Base-by-base conservation (phyloP, 2,888 invertebrate species). In the Parochlus steinenii region DNA sequence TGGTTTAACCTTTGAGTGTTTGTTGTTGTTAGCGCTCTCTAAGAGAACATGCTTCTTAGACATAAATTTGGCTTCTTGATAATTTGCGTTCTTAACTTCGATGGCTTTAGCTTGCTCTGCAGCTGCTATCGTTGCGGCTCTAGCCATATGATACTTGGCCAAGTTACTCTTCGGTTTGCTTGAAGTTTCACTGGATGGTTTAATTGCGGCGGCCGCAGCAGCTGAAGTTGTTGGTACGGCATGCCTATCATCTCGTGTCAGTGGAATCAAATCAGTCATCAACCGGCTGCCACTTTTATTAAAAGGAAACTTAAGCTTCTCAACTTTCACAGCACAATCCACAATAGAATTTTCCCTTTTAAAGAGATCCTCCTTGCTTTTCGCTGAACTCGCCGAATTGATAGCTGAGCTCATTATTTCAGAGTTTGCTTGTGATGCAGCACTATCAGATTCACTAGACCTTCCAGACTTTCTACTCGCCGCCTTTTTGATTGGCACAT, bases 1-100 rank as follows among this genome's bases (percentile, higher is more conserved):
- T n/a, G n/a, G n/a, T n/a, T n/a, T n/a, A n/a, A n/a, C n/a, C n/a
- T n/a, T n/a, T n/a, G n/a, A n/a, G 12, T 36, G 19, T 7, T 36
- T 29, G 12, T 15, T 36, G 8, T 23, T 36, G 11, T 36, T 36
- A 3, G 36, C 36, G 17, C 36, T 36, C 14, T 36, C 36, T 2
- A 36, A 24, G 12, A 36, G 19, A 30, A 36, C 30, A 12, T 36
- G 36, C 14, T 36, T 36, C 10, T 36, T 36, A 4, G 36, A 36
- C 8, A 30, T 30, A n/a, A 36, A 24, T 30, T 36, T 36, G 1
- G 36, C 36, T 30, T 36, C 36, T 24, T 36, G 36, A 14, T 36
- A 36, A n/a, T n/a, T n/a, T n/a, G n/a, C n/a, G 30, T 36, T 36
- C 15, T 36, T 36, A 2, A 36, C 17, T n/a, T n/a, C n/a, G n/a